Percentiles rank a stretch among this genome's conserved stretches.
Conservation (phyloP, 1,140 invertebrate species). For the Ephestia elutella region DNA sequence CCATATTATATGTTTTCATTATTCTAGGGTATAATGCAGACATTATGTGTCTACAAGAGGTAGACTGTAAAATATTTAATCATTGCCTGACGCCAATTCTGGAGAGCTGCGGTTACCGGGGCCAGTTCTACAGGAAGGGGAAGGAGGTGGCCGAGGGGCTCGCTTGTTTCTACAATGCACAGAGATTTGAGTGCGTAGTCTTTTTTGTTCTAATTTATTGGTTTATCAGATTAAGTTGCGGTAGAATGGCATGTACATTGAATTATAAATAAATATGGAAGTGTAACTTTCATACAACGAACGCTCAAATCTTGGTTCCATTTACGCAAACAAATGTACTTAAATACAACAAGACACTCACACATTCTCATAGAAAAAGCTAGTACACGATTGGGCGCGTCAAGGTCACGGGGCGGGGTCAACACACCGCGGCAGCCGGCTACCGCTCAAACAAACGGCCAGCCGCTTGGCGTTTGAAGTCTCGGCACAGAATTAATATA, state of each 20-base stretch:
- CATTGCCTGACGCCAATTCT: conserved; percentile 81
- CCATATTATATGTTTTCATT: conserved; percentile 5
- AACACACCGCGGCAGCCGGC: too few relatives aligned
- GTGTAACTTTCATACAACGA: not conserved
- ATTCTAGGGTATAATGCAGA: conserved; percentile 89
- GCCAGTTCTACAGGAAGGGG: conserved; percentile 82
- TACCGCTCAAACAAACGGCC: too few relatives aligned
- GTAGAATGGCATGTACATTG: not conserved
- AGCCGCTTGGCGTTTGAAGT: too few relatives aligned
- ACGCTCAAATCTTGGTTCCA: not conserved
- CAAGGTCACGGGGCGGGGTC: too few relatives aligned
- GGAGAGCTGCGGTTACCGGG: conserved; percentile 72
- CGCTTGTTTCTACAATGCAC: conserved; percentile 82
- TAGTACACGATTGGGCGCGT: too few relatives aligned
- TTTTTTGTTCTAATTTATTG: not conserved
- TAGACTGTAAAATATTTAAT: conserved; percentile 87
- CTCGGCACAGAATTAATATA: too few relatives aligned
- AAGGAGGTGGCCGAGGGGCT: conserved; percentile 85
- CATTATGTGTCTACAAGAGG: conserved; percentile 94
- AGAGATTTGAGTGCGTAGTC: conserved; percentile 75
- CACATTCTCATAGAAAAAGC: too few relatives aligned
- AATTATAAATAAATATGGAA: too few relatives aligned
- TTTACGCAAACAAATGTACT: not conserved
- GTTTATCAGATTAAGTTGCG: not conserved
- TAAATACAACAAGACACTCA: too few relatives aligned